phyloP scores from a whole-genome alignment of 2,113 vertebrate species.

The Lonchura striata region DNA sequence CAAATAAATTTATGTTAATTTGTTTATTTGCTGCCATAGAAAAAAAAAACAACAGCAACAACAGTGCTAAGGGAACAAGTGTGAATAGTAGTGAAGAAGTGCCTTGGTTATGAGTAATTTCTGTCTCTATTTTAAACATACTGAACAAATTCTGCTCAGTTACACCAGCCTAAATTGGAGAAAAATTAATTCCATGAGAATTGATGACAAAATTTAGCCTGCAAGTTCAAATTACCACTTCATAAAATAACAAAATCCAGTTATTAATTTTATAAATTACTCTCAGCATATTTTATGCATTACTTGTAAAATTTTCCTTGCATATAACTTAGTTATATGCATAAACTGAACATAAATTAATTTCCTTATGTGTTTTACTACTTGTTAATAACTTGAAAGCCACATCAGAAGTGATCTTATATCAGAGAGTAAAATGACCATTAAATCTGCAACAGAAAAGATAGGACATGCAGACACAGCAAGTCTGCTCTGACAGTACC shows the following conservation, averaged over 20 bases:
- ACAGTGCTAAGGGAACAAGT: not conserved
- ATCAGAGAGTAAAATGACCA: not conserved
- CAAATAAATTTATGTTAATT: conserved; percentile 41
- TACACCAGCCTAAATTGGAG: not conserved
- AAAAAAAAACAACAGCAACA: conserved; percentile 28
- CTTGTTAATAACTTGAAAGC: conserved; percentile 30
- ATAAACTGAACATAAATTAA: conserved; percentile 48
- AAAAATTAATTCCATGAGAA: not conserved
- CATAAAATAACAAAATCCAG: conserved; percentile 29
- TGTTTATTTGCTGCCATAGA: conserved; percentile 40
- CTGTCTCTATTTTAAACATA: conserved; percentile 60
- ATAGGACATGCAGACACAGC: not conserved
- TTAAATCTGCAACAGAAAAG: not conserved
- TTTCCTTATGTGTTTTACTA: conserved; percentile 22
- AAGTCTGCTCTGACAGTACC: not conserved
- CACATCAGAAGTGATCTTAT: not conserved
- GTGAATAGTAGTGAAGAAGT: conserved; percentile 13
- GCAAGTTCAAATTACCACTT: not conserved
- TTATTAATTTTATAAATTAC: conserved; percentile 45
- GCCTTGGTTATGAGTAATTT: conserved; percentile 24
- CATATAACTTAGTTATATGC: not conserved
- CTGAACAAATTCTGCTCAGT: conserved; percentile 20
- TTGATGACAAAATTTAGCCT: not conserved
- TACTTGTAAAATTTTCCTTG: not conserved
- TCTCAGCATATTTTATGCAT: conserved; percentile 25